Conservation (phyloP, 1,140 invertebrate species). For the Halictus rubicundus region DNA sequence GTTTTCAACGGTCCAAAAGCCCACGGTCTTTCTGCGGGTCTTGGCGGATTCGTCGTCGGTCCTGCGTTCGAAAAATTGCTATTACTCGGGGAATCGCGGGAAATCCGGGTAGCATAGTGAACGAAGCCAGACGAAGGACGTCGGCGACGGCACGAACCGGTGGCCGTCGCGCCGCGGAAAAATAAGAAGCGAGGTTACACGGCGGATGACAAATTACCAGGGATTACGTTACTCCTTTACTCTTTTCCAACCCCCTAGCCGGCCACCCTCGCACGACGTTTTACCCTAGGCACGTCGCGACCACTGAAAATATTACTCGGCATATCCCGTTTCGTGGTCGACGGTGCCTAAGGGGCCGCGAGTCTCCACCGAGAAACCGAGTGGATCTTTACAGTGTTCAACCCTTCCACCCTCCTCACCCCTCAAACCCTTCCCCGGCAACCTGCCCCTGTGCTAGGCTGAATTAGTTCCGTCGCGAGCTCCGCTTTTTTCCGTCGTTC, state of each 20-base stretch:
- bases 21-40: not conserved
- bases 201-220: slow-evolving; percentile 69
- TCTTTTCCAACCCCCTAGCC: not conserved
- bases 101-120: not conserved
- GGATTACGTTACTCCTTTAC: slow-evolving; percentile 63
- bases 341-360: slow-evolving; percentile 19
- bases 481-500: not conserved
- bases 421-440: not conserved
- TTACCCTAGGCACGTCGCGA: slow-evolving; percentile 19
- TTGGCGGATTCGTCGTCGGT: not conserved
- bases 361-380: not conserved
- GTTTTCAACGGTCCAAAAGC: not conserved
- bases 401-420: not conserved
- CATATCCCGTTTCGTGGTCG: slow-evolving; percentile 40
- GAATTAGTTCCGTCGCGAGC: slow-evolving; percentile 8
- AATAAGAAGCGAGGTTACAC: slow-evolving; percentile 62
- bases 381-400: slow-evolving; percentile 12
- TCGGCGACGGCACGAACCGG: not conserved
- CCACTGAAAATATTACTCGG: slow-evolving; percentile 59
- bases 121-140: slow-evolving; percentile 13
- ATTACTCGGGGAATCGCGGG: not conserved
- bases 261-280: slow-evolving; percentile 23
- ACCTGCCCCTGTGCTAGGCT: not conserved
- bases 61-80: not conserved
- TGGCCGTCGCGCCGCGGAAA: slow-evolving; percentile 56